A percentile compares a stretch with the other conserved stretches of the same genome.
phyloP scores from a whole-genome alignment of 2,888 invertebrate species.

The Rhorus exstirpatorius region DNA sequence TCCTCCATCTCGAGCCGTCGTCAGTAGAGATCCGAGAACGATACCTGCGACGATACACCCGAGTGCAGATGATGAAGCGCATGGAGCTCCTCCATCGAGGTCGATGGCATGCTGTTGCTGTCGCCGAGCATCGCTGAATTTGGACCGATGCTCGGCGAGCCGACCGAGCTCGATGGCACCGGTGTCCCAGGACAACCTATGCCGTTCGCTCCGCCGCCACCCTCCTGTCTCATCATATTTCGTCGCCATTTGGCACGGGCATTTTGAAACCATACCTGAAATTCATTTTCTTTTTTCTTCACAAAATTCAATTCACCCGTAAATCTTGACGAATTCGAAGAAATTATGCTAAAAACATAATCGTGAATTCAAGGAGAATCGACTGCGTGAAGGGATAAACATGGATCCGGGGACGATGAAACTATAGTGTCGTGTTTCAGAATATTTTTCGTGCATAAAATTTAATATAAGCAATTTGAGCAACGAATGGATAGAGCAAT shows the following conservation, averaged over 20 bases:
- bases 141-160: slow-evolving; percentile 83
- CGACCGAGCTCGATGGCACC: slow-evolving; percentile 83
- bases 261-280: slow-evolving; percentile 99
- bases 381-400: no score
- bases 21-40: slow-evolving; percentile 86
- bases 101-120: slow-evolving; percentile 86
- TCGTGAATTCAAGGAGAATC: no score
- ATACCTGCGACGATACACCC: slow-evolving; percentile 85
- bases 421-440: no score
- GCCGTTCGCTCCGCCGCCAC: slow-evolving; percentile 80
- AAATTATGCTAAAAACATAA: no score
- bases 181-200: slow-evolving; percentile 84
- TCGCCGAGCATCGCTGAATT: slow-evolving; percentile 86
- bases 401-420: no score
- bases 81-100: slow-evolving; percentile 87
- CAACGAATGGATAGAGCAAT: no score
- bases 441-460: no score
- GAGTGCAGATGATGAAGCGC: slow-evolving; percentile 87
- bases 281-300: slow-evolving; percentile 22
- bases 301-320: slow-evolving; percentile 24
- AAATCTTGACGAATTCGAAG: neutral
- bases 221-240: slow-evolving; percentile 95
- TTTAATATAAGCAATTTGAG: no score
- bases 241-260: slow-evolving; percentile 99
- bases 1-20: slow-evolving; percentile 80